Percentiles rank a stretch among this genome's conserved stretches.
These are phyloP conservation scores for Lagria hirta DNA, from an alignment of 2,888 invertebrate genomes.

Conservation along the genomic window DNA sequence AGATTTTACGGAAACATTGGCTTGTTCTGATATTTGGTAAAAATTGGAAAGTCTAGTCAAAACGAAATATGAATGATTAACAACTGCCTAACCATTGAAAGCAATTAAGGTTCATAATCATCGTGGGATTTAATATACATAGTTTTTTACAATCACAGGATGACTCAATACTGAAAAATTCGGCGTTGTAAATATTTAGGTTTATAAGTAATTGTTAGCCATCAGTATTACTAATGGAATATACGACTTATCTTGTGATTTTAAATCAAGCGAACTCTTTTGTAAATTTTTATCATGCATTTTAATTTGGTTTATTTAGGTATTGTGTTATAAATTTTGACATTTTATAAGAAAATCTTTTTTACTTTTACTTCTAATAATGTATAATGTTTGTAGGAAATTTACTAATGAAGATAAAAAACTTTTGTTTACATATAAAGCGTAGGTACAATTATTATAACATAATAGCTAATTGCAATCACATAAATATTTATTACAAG, in stretches of 20 bases:
- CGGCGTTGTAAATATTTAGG: slow-evolving; percentile 15
- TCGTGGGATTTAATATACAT: no score
- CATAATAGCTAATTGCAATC: slow-evolving; percentile 19
- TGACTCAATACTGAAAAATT: no score
- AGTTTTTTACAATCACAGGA: no score
- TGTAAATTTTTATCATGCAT: slow-evolving; percentile 4
- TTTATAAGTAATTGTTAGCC: slow-evolving; percentile 9
- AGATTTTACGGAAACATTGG: no score
- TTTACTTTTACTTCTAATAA: slow-evolving; percentile 11
- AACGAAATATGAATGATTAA: no score
- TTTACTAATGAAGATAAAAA: slow-evolving; percentile 18
- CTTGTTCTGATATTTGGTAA: no score
- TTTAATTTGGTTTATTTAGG: slow-evolving; percentile 10
- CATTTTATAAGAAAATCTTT: slow-evolving; percentile 5
- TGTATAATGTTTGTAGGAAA: slow-evolving; percentile 17
- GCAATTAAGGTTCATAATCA: no score
- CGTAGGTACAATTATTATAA: slow-evolving; percentile 19
- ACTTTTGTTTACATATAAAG: slow-evolving; percentile 14
- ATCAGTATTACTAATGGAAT: slow-evolving; percentile 16
- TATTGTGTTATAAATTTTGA: slow-evolving; percentile 6
- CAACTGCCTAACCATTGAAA: no score
- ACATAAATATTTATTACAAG: slow-evolving; percentile 20
- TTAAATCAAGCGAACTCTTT: not conserved
- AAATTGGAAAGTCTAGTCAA: no score
- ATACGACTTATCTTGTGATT: slow-evolving; percentile 10